Conservation (phyloP, 1,140 invertebrate species). For the Bombus pascuorum region DNA sequence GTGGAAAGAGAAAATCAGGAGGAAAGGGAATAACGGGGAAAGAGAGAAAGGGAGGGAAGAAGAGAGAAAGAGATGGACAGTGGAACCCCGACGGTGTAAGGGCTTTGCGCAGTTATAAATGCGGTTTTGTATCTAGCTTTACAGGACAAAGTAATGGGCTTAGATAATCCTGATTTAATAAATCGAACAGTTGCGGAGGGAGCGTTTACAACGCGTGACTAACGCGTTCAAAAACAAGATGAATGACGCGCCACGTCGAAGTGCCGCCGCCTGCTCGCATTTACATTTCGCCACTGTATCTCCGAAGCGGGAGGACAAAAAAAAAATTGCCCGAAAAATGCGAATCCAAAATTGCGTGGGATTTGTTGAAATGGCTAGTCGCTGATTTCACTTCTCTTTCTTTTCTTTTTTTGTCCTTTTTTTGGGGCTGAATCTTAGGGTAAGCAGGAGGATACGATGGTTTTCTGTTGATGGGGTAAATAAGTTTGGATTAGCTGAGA, state of each 20-base stretch:
- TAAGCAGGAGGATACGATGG: neutral
- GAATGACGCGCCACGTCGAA: constrained; percentile 52
- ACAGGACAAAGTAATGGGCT: constrained; percentile 79
- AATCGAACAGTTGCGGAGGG: constrained; percentile 81
- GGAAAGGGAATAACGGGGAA: neutral
- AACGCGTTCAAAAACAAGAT: constrained; percentile 77
- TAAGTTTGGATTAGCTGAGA: neutral
- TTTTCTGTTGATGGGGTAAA: no score
- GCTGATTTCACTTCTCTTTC: neutral
- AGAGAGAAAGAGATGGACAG: constrained; percentile 35
- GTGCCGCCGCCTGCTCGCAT: constrained; percentile 39
- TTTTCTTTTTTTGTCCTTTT: neutral
- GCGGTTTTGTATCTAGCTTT: constrained; percentile 79
- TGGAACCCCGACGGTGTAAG: constrained; percentile 46
- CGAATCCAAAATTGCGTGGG: constrained; percentile 27
- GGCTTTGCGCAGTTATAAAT: constrained; percentile 77
- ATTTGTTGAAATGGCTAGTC: neutral
- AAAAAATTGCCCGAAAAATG: constrained; percentile 30
- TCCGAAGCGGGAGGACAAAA: neutral
- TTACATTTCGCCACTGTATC: constrained; percentile 68
- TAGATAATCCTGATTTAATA: constrained; percentile 83
- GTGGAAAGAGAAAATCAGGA: neutral
- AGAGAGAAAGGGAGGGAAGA: constrained; percentile 4
- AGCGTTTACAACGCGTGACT: constrained; percentile 79
- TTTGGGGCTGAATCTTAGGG: neutral